These are phyloP conservation scores for Progne subis DNA, from an alignment of 2,113 vertebrate genomes.

Conservation along the genomic window DNA sequence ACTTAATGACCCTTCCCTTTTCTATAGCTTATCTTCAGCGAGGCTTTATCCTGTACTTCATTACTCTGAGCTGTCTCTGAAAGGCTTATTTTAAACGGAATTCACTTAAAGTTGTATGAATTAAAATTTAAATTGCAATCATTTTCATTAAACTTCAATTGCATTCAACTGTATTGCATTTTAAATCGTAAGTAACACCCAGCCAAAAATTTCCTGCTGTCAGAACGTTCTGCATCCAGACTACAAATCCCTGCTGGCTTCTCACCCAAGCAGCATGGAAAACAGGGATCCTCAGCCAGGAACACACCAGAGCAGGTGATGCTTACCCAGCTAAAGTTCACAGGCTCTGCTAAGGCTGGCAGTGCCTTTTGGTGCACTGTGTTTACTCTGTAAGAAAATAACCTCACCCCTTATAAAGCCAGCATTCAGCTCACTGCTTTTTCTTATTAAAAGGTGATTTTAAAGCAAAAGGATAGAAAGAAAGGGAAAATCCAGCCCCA, in stretches of 20 bases:
- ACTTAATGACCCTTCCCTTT: constrained; percentile 2
- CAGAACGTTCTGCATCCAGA: neutral
- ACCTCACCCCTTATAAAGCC: neutral
- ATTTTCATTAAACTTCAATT: neutral
- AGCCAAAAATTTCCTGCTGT: neutral
- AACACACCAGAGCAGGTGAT: neutral
- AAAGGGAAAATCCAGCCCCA: neutral
- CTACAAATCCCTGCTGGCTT: neutral
- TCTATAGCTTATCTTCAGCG: constrained; percentile 4
- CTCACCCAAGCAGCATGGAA: neutral
- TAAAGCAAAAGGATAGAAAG: neutral
- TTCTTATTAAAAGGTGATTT: neutral
- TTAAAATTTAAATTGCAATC: neutral
- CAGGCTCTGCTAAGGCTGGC: neutral
- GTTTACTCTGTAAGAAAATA: neutral
- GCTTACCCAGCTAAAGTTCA: neutral
- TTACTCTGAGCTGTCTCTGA: constrained; percentile 49
- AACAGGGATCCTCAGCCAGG: neutral
- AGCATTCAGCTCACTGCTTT: neutral
- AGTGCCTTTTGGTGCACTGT: neutral
- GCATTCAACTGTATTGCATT: neutral
- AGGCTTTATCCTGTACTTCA: constrained; percentile 21
- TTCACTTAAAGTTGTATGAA: neutral
- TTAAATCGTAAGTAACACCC: neutral
- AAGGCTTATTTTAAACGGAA: constrained; percentile 47